A percentile compares a stretch with the other conserved stretches of the same genome.
These are phyloP conservation scores for Globodera ellingtonae DNA, from an alignment of 1,140 invertebrate genomes.

Conservation along the genomic window DNA sequence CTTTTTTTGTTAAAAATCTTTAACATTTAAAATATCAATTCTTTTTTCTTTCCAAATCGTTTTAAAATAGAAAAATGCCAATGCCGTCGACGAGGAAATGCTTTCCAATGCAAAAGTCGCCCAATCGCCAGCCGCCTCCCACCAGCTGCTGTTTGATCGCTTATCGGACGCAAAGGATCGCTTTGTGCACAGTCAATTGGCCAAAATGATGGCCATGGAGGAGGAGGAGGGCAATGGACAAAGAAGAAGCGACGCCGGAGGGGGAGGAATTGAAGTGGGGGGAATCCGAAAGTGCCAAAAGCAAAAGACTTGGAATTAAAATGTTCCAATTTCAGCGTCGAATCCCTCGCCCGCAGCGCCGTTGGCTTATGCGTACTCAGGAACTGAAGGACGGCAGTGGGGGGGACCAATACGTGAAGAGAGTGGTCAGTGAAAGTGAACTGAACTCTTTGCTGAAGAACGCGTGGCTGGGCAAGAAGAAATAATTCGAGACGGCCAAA, in stretches of 20 bases:
- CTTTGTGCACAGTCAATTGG: background rate
- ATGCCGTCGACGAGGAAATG: background rate
- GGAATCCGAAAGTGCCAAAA: background rate
- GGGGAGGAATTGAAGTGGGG: background rate
- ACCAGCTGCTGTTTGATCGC: background rate
- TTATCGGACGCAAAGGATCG: background rate
- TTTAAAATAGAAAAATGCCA: background rate
- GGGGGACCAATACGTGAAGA: slow-evolving; percentile 1
- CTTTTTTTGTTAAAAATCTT: background rate
- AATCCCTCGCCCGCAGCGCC: slow-evolving; percentile 10
- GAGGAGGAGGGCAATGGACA: background rate
- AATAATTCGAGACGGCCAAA: background rate
- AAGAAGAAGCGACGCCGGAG: no score
- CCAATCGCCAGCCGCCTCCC: background rate
- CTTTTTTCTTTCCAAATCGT: background rate
- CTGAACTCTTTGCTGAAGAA: slow-evolving; percentile 28
- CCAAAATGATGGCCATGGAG: background rate
- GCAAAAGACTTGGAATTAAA: background rate
- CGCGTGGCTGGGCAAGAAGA: slow-evolving; percentile 19
- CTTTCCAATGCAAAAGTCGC: background rate
- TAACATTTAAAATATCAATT: background rate
- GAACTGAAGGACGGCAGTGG: slow-evolving; percentile 1
- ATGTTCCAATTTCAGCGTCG: background rate
- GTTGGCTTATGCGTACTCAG: slow-evolving; percentile 4
- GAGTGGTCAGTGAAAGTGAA: slow-evolving; percentile 30